Base-by-base conservation (phyloP, 2,113 vertebrate genomes). In the Oriolus oriolus region DNA sequence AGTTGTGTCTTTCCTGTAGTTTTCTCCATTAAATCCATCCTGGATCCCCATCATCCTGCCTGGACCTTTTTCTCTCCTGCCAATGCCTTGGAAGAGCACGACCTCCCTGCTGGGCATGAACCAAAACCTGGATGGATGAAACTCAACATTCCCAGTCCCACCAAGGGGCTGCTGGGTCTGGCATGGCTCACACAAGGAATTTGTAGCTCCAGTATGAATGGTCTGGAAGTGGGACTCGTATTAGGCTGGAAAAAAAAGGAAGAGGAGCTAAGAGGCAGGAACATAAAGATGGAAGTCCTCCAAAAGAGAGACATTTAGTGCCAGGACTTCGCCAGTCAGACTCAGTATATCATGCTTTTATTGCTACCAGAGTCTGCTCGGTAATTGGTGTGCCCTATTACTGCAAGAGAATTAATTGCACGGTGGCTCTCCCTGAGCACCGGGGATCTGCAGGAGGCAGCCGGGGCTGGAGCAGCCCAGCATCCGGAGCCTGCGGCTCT, bases 371-470 rank as follows among this genome's bases (percentile, higher is more conserved):
- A 94, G 66, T 77, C 91, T 95, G 90, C 91, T 94, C 45, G n/a
- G 91, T 95, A 96, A 97, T 93, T 91, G 88, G 85, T 87, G 81
- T 91, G 91, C 82, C 74, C 66, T 90, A 61, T 94, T 95, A 96
- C 41, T 94, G 93, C 87, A 87, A 35, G 7, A 71, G 81, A 81
- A 93, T 93, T 96, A 95, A 95, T 95, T 96, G 95, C 47, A 54
- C 1, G 13, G 75, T 33, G 68, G 45, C 69, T 82, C 6, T 89
- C 70, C 5, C 57, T 49, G 16, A 93, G 87, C 68, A 15, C 63
- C 11, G n/a, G 54, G 82, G 87, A 96, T 50, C 63, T 54, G 60
- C 50, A 61, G 33, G 27, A 80, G 54, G 63, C 77, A 53, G 69
- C 8, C 24, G 19, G 52, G 91, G 81, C 23, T 4, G 2, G 44